Base-by-base conservation (phyloP, 2,113 vertebrate genomes). In the Gymnocephalus cernua region DNA sequence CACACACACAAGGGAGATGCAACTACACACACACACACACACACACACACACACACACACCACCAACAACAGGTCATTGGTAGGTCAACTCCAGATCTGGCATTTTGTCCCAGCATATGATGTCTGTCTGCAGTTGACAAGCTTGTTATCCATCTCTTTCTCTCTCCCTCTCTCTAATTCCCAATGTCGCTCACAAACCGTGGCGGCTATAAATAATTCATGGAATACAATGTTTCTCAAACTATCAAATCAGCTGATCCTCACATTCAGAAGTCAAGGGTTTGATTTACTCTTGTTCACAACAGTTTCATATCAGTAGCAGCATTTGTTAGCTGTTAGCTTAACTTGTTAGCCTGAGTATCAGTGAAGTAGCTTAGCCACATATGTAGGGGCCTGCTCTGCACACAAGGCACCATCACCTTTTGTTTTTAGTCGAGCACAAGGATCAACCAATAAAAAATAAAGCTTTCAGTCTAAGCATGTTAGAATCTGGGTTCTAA, bases 61-160 rank as follows among this genome's bases (percentile, higher is more conserved):
- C 32, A 23, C 87, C 86, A 82, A 89, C 86, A 62, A 21, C 19
- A n/a, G 79, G 81, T 91, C 88, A 35, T 35, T 0, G 0, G 0
- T 8, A 80, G 93, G 85, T 91, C 90, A 91, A 48, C 64, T 81
- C 90, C 79, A 87, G 62, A 88, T 92, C 87, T 93, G 27, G 62
- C 69, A 62, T 83, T 80, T 67, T 79, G 79, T 84, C 58, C 69
- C 65, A 67, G 80, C 79, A 65, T 66, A 79, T 73, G 85, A 90
- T 81, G 68, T 71, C 77, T 86, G 74, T 84, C 72, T 80, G 47
- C 41, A 65, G 48, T 48, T 78, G 74, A 76, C 77, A 82, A 82
- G 74, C 83, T 87, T 86, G 73, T 78, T 80, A 81, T 83, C 62
- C 21, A 18, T 80, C 63, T 68, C 70, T 65, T 32, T 58, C 44